Percentiles rank a stretch among this genome's conserved stretches.
phyloP scores from a whole-genome alignment of 2,113 vertebrate species.

The Ochotona princeps region DNA sequence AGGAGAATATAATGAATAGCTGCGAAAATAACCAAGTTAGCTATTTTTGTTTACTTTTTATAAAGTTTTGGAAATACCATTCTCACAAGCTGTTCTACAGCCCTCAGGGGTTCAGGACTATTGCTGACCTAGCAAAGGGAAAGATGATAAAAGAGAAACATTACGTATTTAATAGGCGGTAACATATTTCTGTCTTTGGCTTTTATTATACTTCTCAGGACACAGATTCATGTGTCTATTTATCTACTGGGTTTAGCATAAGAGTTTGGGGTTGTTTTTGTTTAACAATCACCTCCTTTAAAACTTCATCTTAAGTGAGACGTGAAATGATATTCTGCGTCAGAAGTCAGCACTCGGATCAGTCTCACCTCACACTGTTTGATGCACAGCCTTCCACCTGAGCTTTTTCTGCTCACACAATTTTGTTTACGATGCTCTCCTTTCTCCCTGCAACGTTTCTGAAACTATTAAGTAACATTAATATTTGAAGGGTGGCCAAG shows the following conservation, averaged over 20 bases:
- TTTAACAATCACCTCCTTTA: background rate
- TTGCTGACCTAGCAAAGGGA: constrained; percentile 59
- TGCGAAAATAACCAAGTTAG: constrained; percentile 49
- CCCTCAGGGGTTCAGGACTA: constrained; percentile 53
- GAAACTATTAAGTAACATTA: constrained; percentile 29
- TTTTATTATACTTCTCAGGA: constrained; percentile 10
- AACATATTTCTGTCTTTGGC: background rate
- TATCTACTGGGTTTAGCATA: constrained; percentile 22
- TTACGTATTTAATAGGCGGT: constrained; percentile 18
- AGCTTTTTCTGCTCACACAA: background rate
- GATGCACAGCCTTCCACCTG: background rate
- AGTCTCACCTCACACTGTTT: background rate
- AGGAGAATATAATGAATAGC: background rate
- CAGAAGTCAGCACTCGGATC: background rate
- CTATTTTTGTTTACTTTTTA: constrained; percentile 33
- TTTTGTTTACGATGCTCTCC: background rate
- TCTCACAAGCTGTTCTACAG: constrained; percentile 64
- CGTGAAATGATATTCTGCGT: background rate
- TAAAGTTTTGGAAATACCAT: constrained; percentile 45
- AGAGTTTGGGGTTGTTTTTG: background rate
- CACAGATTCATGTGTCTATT: background rate
- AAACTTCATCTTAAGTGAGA: background rate
- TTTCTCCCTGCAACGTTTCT: background rate
- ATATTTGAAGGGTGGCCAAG: background rate
- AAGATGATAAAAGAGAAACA: constrained; percentile 60